Base-by-base conservation (phyloP, 2,888 invertebrate genomes). In the Capitulum mitella region DNA sequence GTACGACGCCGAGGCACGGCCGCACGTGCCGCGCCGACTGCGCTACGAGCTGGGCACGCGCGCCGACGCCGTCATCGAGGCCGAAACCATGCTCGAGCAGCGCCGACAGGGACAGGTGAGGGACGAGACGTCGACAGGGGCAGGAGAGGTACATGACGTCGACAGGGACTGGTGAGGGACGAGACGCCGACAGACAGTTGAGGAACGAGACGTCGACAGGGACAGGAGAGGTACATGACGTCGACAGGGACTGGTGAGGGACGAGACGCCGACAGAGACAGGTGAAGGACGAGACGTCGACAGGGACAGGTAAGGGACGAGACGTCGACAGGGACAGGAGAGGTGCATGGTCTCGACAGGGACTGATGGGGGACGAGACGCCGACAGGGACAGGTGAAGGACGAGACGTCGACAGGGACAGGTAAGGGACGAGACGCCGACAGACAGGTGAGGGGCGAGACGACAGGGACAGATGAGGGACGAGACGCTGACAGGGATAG, bases 1-100 rank as follows among this genome's bases (percentile, higher is more conserved):
- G 40, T 79, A 80, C 80, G 79, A 80, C 19, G 76, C 79, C 34
- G 79, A 80, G 70, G 29, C 70, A 37, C 58, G 78, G 16, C 64
- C 74, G 76, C 32, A 80, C 80, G 14, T 81, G 81, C 76, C 78
- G 79, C n/a, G 79, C 79, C 51, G 82, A 80, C 87, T 95, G 81
- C 89, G 92, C 16, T 93, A 93, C 84, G 95, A 95, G 86, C 87
- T 95, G n/a, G 93, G 92, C n/a, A 90, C 92, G 3, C 87, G 94
- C 29, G 89, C 94, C 77, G 94, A 94, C 85, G 91, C 92, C 79
- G 94, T 94, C 84, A 93, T 93, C 0, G 95, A 95, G 86, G 93
- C 93, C 0, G 92, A 94, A 85, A 94, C 94, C 10, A 87, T 94
- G 84, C 90, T 94, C 85, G 92, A 93, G 85, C 89, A 90, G 80